phyloP scores from a whole-genome alignment of 1,140 invertebrate species.

The Lethrus apterus region DNA sequence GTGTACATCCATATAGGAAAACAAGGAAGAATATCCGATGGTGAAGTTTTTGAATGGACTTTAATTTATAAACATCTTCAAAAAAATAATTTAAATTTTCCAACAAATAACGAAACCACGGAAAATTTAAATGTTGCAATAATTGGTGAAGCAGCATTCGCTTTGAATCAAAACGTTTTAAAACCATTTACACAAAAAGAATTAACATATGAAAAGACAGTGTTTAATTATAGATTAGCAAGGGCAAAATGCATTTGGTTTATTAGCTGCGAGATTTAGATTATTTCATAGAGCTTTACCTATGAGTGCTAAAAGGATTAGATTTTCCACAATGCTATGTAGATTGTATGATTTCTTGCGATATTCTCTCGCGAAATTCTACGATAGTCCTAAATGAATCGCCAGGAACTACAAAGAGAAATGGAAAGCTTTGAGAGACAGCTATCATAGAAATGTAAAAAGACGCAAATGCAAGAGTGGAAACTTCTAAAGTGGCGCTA shows the following conservation, averaged over 20 bases:
- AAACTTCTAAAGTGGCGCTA: no score
- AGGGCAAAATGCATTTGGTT: conserved; percentile 42
- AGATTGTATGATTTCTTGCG: no score
- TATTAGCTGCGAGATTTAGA: conserved; percentile 29
- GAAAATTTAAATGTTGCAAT: conserved; percentile 2
- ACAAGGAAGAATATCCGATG: conserved; percentile 38
- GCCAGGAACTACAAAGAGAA: no score
- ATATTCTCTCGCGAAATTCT: no score
- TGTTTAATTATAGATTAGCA: conserved; percentile 44
- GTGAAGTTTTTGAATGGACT: conserved; percentile 21
- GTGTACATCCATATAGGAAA: conserved; percentile 39
- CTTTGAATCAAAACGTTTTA: conserved; percentile 40
- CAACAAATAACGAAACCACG: conserved; percentile 14
- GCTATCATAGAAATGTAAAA: no score
- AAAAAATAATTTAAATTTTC: conserved; percentile 12
- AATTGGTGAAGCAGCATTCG: conserved; percentile 44
- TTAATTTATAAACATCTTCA: conserved; percentile 13
- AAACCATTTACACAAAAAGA: conserved; percentile 36
- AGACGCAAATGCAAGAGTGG: no score
- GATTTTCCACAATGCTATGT: no score
- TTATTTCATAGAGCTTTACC: no score
- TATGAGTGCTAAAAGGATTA: no score
- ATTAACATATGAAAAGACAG: conserved; percentile 33
- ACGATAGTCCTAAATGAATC: no score
- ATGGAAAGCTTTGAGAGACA: no score